Percentiles rank a stretch among this genome's conserved stretches.
Evolutionary conservation across 1,140 invertebrate species (phyloP).

Genomic region (Trachymyrmex septentrionalis): DNA sequence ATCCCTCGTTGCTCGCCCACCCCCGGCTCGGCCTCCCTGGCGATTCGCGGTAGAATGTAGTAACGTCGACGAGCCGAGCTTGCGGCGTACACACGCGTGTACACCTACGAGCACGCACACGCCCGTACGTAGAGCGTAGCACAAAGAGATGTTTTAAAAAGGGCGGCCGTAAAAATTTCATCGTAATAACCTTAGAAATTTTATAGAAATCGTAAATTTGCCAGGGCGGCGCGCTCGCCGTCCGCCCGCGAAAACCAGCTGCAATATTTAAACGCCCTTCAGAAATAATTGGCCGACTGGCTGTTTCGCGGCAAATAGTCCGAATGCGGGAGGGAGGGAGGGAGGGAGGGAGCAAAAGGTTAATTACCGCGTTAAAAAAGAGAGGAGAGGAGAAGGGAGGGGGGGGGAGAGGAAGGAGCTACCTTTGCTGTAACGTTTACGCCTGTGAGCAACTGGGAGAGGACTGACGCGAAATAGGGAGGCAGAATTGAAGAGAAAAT

Average conservation of each 20-base stretch:
- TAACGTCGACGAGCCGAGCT: constrained; percentile 30
- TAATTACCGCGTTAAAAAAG: not conserved
- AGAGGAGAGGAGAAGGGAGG: not conserved
- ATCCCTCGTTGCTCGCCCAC: constrained; percentile 16
- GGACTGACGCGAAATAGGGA: constrained; percentile 17
- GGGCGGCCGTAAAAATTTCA: constrained; percentile 56
- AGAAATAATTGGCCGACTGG: constrained; percentile 69
- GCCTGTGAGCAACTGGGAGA: not conserved
- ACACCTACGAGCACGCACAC: constrained; percentile 1
- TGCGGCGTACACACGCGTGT: constrained; percentile 26
- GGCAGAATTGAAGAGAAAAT: not conserved
- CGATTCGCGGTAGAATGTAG: constrained; percentile 42
- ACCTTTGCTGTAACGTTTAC: constrained; percentile 12
- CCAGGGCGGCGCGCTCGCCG: constrained; percentile 21
- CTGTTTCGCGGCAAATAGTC: constrained; percentile 53
- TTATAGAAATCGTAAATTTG: constrained; percentile 65
- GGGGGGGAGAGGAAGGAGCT: not conserved
- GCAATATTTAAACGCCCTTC: constrained; percentile 67
- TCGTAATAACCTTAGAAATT: constrained; percentile 70
- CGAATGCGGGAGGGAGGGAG: constrained; percentile 7
- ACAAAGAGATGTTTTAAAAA: constrained; percentile 58
- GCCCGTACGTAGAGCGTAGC: not conserved
- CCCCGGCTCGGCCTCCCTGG: not conserved
- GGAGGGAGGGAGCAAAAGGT: constrained; percentile 6
- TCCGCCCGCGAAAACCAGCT: constrained; percentile 53